Conservation (phyloP, 1,140 invertebrate species). For the Venustaconcha ellipsiformis region DNA sequence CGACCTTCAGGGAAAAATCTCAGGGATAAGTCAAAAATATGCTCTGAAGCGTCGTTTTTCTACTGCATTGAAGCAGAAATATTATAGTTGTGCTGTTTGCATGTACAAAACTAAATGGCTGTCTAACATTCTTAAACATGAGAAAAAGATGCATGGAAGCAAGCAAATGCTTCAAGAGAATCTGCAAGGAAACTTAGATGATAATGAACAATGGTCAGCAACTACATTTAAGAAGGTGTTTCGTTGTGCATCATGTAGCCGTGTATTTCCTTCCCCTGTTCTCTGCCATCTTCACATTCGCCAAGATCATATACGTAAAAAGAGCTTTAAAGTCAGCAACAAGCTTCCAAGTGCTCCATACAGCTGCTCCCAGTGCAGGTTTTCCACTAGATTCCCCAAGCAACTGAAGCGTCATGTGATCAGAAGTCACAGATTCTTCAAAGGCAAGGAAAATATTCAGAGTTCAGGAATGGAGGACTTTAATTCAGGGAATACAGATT, state of each 20-base stretch:
- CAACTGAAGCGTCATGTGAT: slow-evolving; percentile 55
- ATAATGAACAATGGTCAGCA: slow-evolving; percentile 58
- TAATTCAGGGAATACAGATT: slow-evolving; percentile 35
- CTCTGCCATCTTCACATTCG: slow-evolving; percentile 46
- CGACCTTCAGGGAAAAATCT: slow-evolving; percentile 20
- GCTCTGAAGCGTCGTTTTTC: slow-evolving; percentile 39
- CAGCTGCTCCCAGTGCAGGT: slow-evolving; percentile 71
- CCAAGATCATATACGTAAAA: slow-evolving; percentile 42
- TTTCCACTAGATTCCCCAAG: slow-evolving; percentile 52
- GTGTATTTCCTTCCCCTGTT: slow-evolving; percentile 58
- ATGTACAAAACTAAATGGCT: slow-evolving; percentile 89
- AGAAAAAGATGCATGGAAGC: slow-evolving; percentile 75
- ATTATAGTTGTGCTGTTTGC: slow-evolving; percentile 89
- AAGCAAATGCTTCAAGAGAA: slow-evolving; percentile 17
- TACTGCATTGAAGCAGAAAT: slow-evolving; percentile 72
- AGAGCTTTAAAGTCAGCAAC: slow-evolving; percentile 38
- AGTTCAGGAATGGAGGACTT: slow-evolving; percentile 26
- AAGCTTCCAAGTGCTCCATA: slow-evolving; percentile 55
- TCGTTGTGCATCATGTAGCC: slow-evolving; percentile 43
- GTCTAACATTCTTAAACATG: slow-evolving; percentile 91
- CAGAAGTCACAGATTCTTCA: slow-evolving; percentile 16
- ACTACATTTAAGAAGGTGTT: slow-evolving; percentile 33
- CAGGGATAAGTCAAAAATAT: slow-evolving; percentile 38
- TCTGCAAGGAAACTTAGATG: slow-evolving; percentile 44
- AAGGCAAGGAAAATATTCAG: slow-evolving; percentile 20